phyloP scores from a whole-genome alignment of 2,797 vertebrate genomes.

The Saxicola maurus region DNA sequence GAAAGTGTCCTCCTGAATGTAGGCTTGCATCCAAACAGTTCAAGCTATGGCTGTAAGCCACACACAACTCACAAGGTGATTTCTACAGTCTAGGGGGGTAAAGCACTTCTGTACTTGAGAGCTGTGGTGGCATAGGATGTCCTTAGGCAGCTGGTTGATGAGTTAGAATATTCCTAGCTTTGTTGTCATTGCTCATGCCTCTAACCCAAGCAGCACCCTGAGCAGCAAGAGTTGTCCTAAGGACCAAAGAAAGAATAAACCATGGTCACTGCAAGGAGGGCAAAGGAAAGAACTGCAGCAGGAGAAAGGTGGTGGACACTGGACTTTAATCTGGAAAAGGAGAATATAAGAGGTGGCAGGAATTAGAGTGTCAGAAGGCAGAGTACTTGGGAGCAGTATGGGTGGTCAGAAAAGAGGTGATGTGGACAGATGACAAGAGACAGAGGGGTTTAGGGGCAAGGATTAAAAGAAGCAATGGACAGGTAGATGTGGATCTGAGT shows the following conservation, averaged over 20 bases:
- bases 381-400: not conserved
- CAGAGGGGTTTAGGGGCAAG: not conserved
- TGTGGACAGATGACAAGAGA: not conserved
- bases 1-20: not conserved
- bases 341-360: not conserved
- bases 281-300: not conserved
- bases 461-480: not conserved
- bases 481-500: not conserved
- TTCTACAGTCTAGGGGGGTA: not conserved
- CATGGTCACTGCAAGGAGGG: rapidly evolving
- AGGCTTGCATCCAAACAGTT: not conserved
- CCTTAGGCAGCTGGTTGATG: not conserved
- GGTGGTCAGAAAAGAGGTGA: not conserved
- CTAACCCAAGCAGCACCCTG: not conserved
- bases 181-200: not conserved
- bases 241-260: not conserved
- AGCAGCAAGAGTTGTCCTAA: not conserved
- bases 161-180: not conserved
- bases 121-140: not conserved
- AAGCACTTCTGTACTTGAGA: not conserved
- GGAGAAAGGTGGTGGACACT: not conserved
- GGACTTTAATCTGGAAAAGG: not conserved
- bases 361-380: not conserved
- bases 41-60: not conserved
- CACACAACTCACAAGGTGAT: not conserved